Conservation (phyloP, 2,113 vertebrate genomes). For the Taxidea taxus region DNA sequence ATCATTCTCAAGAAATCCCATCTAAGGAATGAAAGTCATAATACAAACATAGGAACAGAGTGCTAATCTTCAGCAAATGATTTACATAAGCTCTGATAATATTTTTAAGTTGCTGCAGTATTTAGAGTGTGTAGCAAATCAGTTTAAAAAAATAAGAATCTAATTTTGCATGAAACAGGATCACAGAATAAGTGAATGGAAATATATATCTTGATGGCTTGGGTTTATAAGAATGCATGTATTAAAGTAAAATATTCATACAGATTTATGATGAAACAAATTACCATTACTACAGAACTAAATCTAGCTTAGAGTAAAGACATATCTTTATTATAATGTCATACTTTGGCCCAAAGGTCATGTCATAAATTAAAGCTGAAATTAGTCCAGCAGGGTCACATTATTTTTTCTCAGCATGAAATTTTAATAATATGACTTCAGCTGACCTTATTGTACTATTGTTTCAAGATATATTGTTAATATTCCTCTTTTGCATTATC, state of each 20-base stretch:
- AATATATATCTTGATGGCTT: background rate
- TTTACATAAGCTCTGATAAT: constrained; percentile 22
- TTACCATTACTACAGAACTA: constrained; percentile 73
- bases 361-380: constrained; percentile 81
- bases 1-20: background rate
- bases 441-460: constrained; percentile 83
- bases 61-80: constrained; percentile 30
- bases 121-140: constrained; percentile 48
- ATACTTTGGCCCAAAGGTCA: constrained; percentile 77
- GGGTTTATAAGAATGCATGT: background rate
- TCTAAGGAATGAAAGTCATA: background rate
- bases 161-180: constrained; percentile 37
- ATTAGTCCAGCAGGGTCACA: constrained; percentile 84
- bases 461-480: constrained; percentile 75
- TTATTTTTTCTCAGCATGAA: constrained; percentile 84
- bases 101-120: constrained; percentile 49
- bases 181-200: constrained; percentile 33
- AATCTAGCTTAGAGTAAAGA: constrained; percentile 64
- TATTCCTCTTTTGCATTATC: constrained; percentile 68
- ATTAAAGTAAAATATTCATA: constrained; percentile 78
- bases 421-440: constrained; percentile 77
- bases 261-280: constrained; percentile 76
- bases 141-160: constrained; percentile 2
- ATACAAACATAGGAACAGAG: background rate
- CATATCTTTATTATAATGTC: constrained; percentile 76